Base-by-base conservation (phyloP, 2,888 invertebrate species). In the Ctenicera cuprea region DNA sequence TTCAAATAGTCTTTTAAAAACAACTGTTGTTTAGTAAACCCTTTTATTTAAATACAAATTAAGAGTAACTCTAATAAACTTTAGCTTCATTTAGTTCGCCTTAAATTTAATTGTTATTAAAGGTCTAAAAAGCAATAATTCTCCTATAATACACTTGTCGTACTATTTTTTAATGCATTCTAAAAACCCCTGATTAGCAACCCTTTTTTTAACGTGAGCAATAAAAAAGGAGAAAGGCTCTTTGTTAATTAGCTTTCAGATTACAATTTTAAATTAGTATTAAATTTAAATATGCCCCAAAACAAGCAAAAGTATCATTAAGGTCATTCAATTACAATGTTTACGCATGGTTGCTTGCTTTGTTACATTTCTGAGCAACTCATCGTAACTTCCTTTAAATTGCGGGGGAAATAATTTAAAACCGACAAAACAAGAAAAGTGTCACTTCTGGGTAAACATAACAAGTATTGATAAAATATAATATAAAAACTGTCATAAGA, bases 241-340 rank as follows among this genome's bases (percentile, higher is more conserved):
- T 62, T 69, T 62, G 62, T 69, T 38, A 52, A 62, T 50, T 62
- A 69, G 61, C 62, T 59, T 33, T 41, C 38, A 62, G 45, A 69
- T 61, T 62, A 69, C 50, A 62, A 69, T 69, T 69, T 61, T 50
- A 26, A 69, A 63, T 63, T 63, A 69, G 33, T 61, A 69, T 69
- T 69, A 69, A 69, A 69, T 62, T 69, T 62, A 69, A 62, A 69
- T 69, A 38, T 54, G 33, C 69, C 69, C 61, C 30, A 63, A 62
- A 69, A 69, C 69, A 61, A 69, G 62, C 45, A 62, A 63, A 69
- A 69, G 62, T 69, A 69, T 69, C 69, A 69, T 69, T 69, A 69
- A 69, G 69, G 69, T 69, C 61, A 69, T 69, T 69, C 59, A 69
- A 69, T 69, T 69, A 69, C 69, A 69, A 69, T 69, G 61, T 69